Evolutionary conservation across 2,888 invertebrate species (phyloP), one percentile per base, ranked within the genome.

Genomic region (Pharmacophagus antenor): DNA sequence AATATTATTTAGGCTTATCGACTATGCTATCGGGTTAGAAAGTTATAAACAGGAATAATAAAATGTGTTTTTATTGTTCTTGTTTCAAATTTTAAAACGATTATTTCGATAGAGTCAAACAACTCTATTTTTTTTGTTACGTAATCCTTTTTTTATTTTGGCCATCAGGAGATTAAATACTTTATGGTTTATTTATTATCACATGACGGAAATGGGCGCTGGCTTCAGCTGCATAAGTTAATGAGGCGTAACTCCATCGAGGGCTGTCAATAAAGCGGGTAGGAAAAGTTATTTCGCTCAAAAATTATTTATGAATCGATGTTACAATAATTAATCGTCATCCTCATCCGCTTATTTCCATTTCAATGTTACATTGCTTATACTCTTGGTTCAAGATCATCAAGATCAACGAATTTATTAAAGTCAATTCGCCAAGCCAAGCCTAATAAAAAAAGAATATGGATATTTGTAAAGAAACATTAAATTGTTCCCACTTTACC

Each of bases 131-230:
- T n/a, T n/a, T 21, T 50, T 21, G 60, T 23, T 56, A 42, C 41
- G 55, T 41, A 37, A 56, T 56, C 49, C 47, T 53, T 62, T n/a
- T n/a, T n/a, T 44, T 51, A 27, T 53, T 60, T 60, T 52, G 52
- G 61, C 54, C 56, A 58, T 60, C 61, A 59, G 58, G 62, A 63
- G 63, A 65, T 65, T 61, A 59, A 27, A 62, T 73, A 71, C 69
- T 75, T 72, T 68, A 67, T 68, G 66, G 64, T 71, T 70, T 73
- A 68, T 72, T 78, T 78, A 76, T 73, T 67, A 75, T 71, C 76
- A 75, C 70, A 73, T 77, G 76, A 75, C 88, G 88, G 88, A 88
- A 88, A 83, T 85, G 83, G 82, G 82, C 77, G 80, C 79, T 75
- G 79, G 73, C 73, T 73, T 73, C 70, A 70, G 77, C 73, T 74